Conservation (phyloP, 2,113 vertebrate genomes). For the Bolborhynchus lineola region DNA sequence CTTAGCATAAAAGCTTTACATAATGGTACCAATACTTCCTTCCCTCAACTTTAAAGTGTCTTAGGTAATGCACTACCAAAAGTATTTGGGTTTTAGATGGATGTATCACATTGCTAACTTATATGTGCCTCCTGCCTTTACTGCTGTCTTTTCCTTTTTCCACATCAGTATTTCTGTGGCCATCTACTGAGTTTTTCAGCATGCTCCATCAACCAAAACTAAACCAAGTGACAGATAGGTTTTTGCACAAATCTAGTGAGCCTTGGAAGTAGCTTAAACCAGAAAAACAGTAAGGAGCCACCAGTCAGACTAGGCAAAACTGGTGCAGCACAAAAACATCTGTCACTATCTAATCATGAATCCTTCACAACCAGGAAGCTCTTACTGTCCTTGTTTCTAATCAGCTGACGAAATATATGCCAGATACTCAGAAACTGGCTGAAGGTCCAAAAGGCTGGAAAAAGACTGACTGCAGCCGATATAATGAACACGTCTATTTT, state of each 20-base stretch:
- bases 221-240: background rate
- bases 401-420: background rate
- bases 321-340: background rate
- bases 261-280: background rate
- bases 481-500: background rate
- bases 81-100: background rate
- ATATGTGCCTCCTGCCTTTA: background rate
- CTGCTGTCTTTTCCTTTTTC: background rate
- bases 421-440: background rate
- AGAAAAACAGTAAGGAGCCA: background rate
- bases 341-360: background rate
- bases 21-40: background rate
- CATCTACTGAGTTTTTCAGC: background rate
- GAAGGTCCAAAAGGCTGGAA: background rate
- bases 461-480: background rate
- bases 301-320: background rate
- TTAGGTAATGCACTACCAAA: background rate
- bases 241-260: background rate
- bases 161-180: background rate
- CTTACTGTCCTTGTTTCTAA: background rate
- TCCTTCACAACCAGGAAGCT: background rate
- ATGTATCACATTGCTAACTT: background rate
- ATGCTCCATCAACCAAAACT: background rate
- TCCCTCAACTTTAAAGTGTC: background rate
- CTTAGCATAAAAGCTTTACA: background rate